Conservation (phyloP, 2,888 invertebrate species). For the Xylota sylvarum region DNA sequence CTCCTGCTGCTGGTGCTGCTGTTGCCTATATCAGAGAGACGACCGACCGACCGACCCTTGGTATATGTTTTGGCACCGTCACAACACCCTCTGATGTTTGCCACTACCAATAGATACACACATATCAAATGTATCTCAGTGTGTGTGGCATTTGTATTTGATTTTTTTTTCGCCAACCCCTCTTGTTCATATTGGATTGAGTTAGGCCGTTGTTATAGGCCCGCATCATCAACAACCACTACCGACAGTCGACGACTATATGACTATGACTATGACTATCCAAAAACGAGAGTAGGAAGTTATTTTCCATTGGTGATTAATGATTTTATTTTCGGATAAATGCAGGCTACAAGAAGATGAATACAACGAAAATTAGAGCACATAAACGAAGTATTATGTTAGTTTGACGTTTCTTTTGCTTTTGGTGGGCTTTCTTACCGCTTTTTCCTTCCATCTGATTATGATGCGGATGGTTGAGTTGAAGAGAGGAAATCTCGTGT, state of each 20-base stretch:
- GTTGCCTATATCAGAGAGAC: background rate
- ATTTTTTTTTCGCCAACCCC: conserved; percentile 34
- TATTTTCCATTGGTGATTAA: conserved; percentile 71
- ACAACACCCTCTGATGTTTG: conserved; percentile 53
- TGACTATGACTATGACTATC: conserved; percentile 34
- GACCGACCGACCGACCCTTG: conserved; percentile 41
- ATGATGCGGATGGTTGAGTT: conserved; percentile 24
- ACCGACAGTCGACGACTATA: conserved; percentile 36
- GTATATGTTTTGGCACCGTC: conserved; percentile 66
- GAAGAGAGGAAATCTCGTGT: conserved; percentile 35
- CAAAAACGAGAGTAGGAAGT: conserved; percentile 65
- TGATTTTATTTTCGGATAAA: conserved; percentile 70
- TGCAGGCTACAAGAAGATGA: conserved; percentile 71
- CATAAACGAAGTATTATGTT: conserved; percentile 50
- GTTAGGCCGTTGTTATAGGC: too few species aligned
- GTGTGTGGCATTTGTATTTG: conserved; percentile 49
- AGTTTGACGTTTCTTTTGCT: conserved; percentile 30
- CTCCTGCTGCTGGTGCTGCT: conserved; percentile 46
- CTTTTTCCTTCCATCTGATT: conserved; percentile 13
- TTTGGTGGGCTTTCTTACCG: background rate
- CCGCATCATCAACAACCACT: conserved; percentile 57
- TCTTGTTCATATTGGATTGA: conserved; percentile 3
- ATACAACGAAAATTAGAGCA: conserved; percentile 69
- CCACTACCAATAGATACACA: background rate
- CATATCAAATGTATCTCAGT: conserved; percentile 20